Evolutionary conservation across 1,140 invertebrate species (phyloP), one percentile per base, ranked within the genome.

Genomic region (Neodiprion pinetum): DNA sequence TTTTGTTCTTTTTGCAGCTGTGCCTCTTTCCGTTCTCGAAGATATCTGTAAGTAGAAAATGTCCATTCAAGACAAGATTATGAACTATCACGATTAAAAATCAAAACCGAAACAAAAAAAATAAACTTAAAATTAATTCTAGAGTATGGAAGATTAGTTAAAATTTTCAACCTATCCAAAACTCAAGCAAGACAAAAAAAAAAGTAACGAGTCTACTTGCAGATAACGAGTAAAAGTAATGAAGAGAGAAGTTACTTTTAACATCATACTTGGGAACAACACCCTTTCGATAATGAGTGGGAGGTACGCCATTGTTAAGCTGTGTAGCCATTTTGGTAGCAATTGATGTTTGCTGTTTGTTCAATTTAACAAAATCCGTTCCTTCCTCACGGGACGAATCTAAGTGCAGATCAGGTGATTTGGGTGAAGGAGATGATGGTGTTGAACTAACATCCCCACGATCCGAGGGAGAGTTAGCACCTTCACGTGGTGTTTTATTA

Each of bases 1-100:
- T 88, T 83, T 81, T 90, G 89, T 82, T 85, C 83, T 72, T 85
- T 89, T 74, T 88, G 90, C 67, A 87, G 84, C 40, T 90, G 79
- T 68, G 80, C 80, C 80, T 87, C 85, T 72, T 88, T 88, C 72
- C 84, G 78, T 14, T 82, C 80, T 76, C 75, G 79, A 76, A 87
- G 77, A 75, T 83, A 86, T 75, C 83, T 86, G 68, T 47, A 28
- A 67, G 48, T 9, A 75, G 74, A 7, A 68, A 68, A 3, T 40
- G 5, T 40, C 28, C 2, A 40, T 40, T 5, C 2, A 5, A 40
- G 28, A 40, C 28, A 40, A 40, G 2, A 40, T 40, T 2, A 40
- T 40, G 28, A 40, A 3, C 28, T 4, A 40, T 40, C 28, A 40
- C 2, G 2, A 1, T 40, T 0, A 40, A 40, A 1, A 40, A 21